These are phyloP conservation scores for Caenorhabditis sp. DNA, from an alignment of 2,888 invertebrate species.

Conservation along the genomic window DNA sequence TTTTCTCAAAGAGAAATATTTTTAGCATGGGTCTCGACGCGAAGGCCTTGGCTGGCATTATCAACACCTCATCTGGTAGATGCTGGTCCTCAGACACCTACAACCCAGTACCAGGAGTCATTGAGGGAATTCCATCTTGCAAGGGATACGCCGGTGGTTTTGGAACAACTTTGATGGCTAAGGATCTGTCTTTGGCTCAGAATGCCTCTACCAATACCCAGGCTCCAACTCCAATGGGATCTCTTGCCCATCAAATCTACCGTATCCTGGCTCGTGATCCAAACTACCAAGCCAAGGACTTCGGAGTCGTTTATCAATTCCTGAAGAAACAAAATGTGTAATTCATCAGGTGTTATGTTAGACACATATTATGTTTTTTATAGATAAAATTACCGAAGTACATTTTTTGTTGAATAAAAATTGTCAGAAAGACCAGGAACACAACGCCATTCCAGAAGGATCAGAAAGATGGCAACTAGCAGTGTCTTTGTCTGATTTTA, in stretches of 20 bases:
- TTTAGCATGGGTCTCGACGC: slow-evolving; percentile 89
- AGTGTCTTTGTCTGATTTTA: background rate
- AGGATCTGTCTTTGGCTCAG: slow-evolving; percentile 95
- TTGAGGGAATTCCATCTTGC: slow-evolving; percentile 92
- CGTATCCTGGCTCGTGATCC: slow-evolving; percentile 86
- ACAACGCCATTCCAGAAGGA: background rate
- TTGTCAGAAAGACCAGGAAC: background rate
- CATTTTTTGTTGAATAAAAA: background rate
- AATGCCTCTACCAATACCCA: slow-evolving; percentile 89
- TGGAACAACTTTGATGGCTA: slow-evolving; percentile 92
- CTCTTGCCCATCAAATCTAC: slow-evolving; percentile 93
- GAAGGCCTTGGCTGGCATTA: slow-evolving; percentile 90
- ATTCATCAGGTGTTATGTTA: background rate
- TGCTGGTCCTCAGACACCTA: slow-evolving; percentile 98
- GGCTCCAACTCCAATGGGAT: slow-evolving; percentile 92
- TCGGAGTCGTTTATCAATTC: slow-evolving; percentile 90
- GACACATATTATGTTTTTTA: background rate
- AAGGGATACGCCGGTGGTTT: slow-evolving; percentile 92
- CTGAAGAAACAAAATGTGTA: slow-evolving; percentile 64
- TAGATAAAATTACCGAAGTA: no score
- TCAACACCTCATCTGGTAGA: slow-evolving; percentile 95
- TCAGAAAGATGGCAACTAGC: background rate
- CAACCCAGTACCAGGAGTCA: slow-evolving; percentile 95
- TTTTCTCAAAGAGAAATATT: no score
- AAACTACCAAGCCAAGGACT: slow-evolving; percentile 93